phyloP scores from a whole-genome alignment of 2,113 vertebrate species.

The Coryphaenoides rupestris region DNA sequence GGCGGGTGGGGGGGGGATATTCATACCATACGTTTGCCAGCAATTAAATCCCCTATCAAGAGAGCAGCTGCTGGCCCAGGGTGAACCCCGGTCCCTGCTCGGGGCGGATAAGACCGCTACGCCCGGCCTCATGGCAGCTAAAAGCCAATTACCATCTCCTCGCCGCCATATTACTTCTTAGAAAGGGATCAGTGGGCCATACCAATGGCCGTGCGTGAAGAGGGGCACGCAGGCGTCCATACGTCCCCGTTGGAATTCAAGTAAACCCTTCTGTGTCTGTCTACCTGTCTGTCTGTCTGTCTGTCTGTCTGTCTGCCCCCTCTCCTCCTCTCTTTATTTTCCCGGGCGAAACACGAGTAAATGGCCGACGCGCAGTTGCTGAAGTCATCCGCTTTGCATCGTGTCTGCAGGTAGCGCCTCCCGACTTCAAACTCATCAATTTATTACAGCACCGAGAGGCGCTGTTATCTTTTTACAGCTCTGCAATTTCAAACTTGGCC shows the following conservation, averaged over 20 bases:
- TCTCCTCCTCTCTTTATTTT: background rate
- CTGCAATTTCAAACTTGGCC: constrained; percentile 45
- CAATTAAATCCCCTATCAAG: constrained; percentile 66
- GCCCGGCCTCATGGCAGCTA: constrained; percentile 53
- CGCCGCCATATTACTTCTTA: constrained; percentile 52
- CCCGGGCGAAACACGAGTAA: constrained; percentile 10
- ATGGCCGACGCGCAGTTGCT: constrained; percentile 39
- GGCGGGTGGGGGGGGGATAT: too few species aligned
- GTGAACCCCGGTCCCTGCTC: constrained; percentile 55
- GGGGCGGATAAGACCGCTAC: constrained; percentile 54
- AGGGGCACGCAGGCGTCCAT: constrained; percentile 1
- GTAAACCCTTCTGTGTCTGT: background rate
- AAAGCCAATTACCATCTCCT: constrained; percentile 55
- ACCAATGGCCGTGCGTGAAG: constrained; percentile 19
- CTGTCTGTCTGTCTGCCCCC: background rate
- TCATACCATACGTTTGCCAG: constrained; percentile 56
- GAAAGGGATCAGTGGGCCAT: constrained; percentile 31
- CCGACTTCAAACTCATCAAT: constrained; percentile 58
- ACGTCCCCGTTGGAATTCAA: constrained; percentile 5
- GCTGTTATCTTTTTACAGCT: constrained; percentile 59
- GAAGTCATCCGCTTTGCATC: constrained; percentile 50
- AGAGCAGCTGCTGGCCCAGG: constrained; percentile 56
- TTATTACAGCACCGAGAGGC: constrained; percentile 62
- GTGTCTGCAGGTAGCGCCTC: constrained; percentile 39
- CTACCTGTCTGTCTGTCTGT: too few species aligned